Conservation (phyloP, 2,113 vertebrate species). For the Gorsachius goisagi region DNA sequence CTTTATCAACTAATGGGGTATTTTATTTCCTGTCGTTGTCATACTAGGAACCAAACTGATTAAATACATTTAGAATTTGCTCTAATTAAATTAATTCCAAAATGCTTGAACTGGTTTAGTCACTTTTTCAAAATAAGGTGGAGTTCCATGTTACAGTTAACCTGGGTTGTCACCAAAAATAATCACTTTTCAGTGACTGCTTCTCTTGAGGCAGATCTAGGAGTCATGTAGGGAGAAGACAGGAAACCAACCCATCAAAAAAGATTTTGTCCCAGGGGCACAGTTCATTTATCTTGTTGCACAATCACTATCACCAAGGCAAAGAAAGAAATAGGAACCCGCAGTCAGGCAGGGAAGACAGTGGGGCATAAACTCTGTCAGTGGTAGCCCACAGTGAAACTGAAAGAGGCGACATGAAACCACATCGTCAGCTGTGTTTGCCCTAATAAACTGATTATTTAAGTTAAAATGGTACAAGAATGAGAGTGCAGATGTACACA, state of each 20-base stretch:
- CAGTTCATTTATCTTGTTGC: not conserved
- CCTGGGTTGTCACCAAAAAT: not conserved
- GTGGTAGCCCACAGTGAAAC: not conserved
- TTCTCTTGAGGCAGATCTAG: not conserved
- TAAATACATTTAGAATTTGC: not conserved
- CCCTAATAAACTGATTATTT: not conserved
- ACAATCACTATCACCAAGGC: not conserved
- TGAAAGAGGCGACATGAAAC: not conserved
- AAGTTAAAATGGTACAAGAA: not conserved
- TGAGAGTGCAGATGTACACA: not conserved
- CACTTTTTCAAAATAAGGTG: not conserved
- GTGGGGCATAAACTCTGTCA: not conserved
- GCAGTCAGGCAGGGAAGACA: not conserved
- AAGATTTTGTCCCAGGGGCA: not conserved
- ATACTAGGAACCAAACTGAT: not conserved
- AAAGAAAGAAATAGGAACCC: not conserved
- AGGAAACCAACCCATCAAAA: not conserved
- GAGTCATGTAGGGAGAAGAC: not conserved
- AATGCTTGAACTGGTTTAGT: not conserved
- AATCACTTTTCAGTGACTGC: not conserved
- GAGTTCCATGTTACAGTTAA: not conserved
- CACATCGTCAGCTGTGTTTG: not conserved
- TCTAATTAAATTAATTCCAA: not conserved
- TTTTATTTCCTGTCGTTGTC: not conserved
- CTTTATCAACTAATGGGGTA: not conserved